phyloP scores from a whole-genome alignment of 2,113 vertebrate genomes.

The Chaenocephalus aceratus region DNA sequence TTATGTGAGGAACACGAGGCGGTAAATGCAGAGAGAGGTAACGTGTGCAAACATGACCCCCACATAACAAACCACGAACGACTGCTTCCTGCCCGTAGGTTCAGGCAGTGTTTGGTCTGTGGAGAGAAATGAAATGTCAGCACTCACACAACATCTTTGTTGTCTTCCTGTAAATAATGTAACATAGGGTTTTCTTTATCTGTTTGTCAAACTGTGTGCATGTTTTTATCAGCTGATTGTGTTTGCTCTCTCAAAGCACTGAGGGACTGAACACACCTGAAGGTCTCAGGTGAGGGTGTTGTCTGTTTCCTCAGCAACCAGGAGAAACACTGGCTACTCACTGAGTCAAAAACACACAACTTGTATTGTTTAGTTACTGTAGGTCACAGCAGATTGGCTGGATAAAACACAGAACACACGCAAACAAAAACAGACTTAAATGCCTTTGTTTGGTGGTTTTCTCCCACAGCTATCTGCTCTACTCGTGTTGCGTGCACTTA shows the following conservation, averaged over 20 bases:
- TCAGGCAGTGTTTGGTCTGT: constrained; percentile 28
- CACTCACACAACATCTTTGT: constrained; percentile 2
- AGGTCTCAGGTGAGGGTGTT: constrained; percentile 74
- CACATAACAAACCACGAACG: constrained; percentile 46
- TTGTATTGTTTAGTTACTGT: constrained; percentile 52
- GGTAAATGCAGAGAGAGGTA: constrained; percentile 27
- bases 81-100: constrained; percentile 43
- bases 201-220: constrained; percentile 2
- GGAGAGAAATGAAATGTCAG: constrained; percentile 31
- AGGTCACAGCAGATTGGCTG: constrained; percentile 36
- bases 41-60: constrained; percentile 59
- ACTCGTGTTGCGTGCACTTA: constrained; percentile 9
- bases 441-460: constrained; percentile 33
- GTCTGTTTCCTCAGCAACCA: constrained; percentile 72
- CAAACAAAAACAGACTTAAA: constrained; percentile 12
- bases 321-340: constrained; percentile 57
- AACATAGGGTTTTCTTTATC: background rate
- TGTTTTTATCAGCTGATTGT: constrained; percentile 30
- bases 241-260: constrained; percentile 48
- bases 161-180: constrained; percentile 3
- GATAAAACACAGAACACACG: constrained; percentile 16
- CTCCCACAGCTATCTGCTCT: background rate
- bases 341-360: constrained; percentile 29
- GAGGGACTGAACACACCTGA: constrained; percentile 71
- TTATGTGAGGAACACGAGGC: constrained; percentile 20